These are phyloP conservation scores for Tragopan temminckii DNA, from an alignment of 2,797 vertebrate species.

Conservation along the genomic window DNA sequence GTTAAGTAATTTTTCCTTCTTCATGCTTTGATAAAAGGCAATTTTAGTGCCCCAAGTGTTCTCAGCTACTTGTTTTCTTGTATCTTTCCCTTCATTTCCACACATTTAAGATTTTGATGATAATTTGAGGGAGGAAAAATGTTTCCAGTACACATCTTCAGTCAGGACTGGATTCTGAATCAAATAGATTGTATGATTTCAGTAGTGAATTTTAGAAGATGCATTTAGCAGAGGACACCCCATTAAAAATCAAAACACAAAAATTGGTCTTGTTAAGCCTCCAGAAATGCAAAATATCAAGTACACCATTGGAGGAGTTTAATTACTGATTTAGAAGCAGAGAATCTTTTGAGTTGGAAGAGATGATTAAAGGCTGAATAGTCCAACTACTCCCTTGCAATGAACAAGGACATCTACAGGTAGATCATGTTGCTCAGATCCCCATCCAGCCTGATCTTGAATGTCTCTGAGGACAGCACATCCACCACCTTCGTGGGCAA, in stretches of 20 bases:
- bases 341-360: too few species aligned
- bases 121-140: background rate
- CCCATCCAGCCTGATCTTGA: too few species aligned
- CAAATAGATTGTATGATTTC: background rate
- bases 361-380: too few species aligned
- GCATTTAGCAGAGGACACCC: background rate
- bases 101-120: background rate
- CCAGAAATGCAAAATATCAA: background rate
- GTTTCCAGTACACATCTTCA: background rate
- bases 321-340: background rate
- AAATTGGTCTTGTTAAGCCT: background rate
- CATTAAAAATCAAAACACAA: background rate
- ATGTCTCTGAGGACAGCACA: too few species aligned
- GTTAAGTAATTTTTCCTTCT: background rate
- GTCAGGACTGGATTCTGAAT: background rate
- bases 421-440: too few species aligned
- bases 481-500: too few species aligned
- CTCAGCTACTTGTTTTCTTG: background rate
- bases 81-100: background rate
- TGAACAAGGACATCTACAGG: too few species aligned
- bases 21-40: background rate
- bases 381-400: too few species aligned
- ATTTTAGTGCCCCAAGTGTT: rapidly evolving
- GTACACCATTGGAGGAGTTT: background rate
- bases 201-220: background rate